A percentile compares a stretch with the other conserved stretches of the same genome.
Evolutionary conservation across 2,888 invertebrate genomes (phyloP).

Genomic region (Agrotis segetum): DNA sequence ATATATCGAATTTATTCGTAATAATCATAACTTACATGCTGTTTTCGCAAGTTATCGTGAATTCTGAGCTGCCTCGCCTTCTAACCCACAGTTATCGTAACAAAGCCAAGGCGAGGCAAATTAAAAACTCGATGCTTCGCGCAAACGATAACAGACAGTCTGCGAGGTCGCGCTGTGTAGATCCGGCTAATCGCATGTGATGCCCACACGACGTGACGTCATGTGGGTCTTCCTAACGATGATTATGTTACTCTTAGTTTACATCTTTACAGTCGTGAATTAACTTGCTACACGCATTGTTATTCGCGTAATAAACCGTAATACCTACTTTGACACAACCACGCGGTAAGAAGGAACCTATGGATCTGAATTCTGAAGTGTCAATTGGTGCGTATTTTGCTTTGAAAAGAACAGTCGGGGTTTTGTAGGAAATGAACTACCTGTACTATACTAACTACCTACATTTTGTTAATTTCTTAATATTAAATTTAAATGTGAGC

Average conservation of each 20-base stretch:
- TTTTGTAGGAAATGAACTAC: constrained; percentile 10
- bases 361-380: neutral
- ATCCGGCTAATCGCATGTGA: constrained; percentile 59
- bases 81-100: constrained; percentile 57
- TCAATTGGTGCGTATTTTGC: neutral
- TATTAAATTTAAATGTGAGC: no score
- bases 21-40: constrained; percentile 33
- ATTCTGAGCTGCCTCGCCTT: constrained; percentile 45
- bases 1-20: constrained; percentile 32
- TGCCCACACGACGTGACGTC: constrained; percentile 63
- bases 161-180: constrained; percentile 56
- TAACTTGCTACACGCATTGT: constrained; percentile 53
- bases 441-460: no score
- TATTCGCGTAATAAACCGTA: constrained; percentile 48
- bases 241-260: constrained; percentile 40
- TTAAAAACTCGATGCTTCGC: constrained; percentile 57
- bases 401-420: constrained; percentile 3
- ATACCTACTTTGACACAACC: constrained; percentile 20
- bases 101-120: constrained; percentile 63
- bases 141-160: constrained; percentile 61
- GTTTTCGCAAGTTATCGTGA: constrained; percentile 51
- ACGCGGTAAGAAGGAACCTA: constrained; percentile 4
- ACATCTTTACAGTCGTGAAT: constrained; percentile 49
- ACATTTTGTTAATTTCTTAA: no score
- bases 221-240: constrained; percentile 61